Base-by-base conservation (phyloP, 2,113 vertebrate species). In the Urocitellus parryii region DNA sequence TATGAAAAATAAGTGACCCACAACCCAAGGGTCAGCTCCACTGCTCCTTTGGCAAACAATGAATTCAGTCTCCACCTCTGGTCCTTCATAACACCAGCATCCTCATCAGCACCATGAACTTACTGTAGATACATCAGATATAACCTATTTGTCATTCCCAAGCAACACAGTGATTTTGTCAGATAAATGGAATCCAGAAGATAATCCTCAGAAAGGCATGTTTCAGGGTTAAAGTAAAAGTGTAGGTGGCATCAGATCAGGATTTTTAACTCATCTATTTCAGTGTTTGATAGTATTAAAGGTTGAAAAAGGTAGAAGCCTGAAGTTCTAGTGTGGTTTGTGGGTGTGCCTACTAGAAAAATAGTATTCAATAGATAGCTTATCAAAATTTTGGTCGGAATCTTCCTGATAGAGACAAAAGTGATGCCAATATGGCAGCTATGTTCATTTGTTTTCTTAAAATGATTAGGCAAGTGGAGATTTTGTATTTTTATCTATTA, bases 341-440 rank as follows among this genome's bases (percentile, higher is more conserved):
- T 78, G 70, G 17, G 6, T 78, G 1, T 42, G 2, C n/a, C 51
- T 58, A n/a, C 4, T 34, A 61, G 58, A 80, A 93, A 74, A 85
- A 92, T 53, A 65, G 42, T 89, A 63, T 76, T 85, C n/a, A 73
- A 85, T 58, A 58, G 10, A n/a, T 10, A 39, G 73, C 93, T 81
- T 13, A 77, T 68, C 85, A 91, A 42, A 32, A 78, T 89, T 90
- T 68, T 82, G 18, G 14, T 88, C 61, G 89, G 79, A 92, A 95
- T 58, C 85, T 73, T 86, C 18, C 14, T 67, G 17, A 1, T 24
- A 32, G 61, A 88, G 25, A 94, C 8, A 78, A 76, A 67, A 70
- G 9, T 53, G 8, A 81, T 91, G 51, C 24, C 9, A 89, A 2
- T 34, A 78, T 18, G 85, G 22, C 16, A 90, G 42, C 20, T 77